Percentiles rank a stretch among this genome's conserved stretches.
phyloP scores from a whole-genome alignment of 2,797 vertebrate genomes.

The Chaenodraco wilsoni region DNA sequence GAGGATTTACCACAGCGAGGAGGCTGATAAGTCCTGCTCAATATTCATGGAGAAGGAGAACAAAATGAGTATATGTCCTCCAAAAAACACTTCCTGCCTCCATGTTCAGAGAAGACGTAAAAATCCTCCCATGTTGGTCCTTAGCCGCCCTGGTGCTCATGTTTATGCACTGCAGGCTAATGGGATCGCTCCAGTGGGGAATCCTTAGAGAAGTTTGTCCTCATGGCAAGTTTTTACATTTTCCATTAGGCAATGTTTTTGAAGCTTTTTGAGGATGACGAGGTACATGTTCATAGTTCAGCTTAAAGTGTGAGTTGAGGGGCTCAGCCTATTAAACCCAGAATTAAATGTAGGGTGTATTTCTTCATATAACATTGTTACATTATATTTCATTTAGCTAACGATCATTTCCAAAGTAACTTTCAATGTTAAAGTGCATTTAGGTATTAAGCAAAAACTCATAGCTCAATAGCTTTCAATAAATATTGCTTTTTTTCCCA shows the following conservation, averaged over 20 bases:
- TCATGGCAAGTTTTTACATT: slow-evolving; percentile 20
- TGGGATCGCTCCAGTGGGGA: slow-evolving; percentile 11
- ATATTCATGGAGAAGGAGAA: slow-evolving; percentile 61
- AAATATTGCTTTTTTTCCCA: too few species aligned
- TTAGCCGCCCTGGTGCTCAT: slow-evolving; percentile 25
- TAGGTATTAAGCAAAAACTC: too few species aligned
- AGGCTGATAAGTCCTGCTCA: slow-evolving; percentile 59
- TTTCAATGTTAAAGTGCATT: too few species aligned
- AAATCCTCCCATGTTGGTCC: slow-evolving; percentile 31
- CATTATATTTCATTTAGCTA: too few species aligned
- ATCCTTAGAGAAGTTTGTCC: slow-evolving; percentile 32
- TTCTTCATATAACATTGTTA: too few species aligned
- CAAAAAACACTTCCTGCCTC: slow-evolving; percentile 47
- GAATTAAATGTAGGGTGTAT: too few species aligned
- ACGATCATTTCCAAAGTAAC: too few species aligned
- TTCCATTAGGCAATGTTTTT: slow-evolving; percentile 39
- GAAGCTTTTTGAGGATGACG: not conserved
- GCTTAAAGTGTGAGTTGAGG: too few species aligned
- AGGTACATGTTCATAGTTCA: not conserved
- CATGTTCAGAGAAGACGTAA: slow-evolving; percentile 45
- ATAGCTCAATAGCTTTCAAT: too few species aligned
- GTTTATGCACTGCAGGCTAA: slow-evolving; percentile 31
- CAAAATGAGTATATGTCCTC: slow-evolving; percentile 54
- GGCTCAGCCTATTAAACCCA: too few species aligned
- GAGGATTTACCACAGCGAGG: slow-evolving; percentile 59